Percentiles rank a stretch among this genome's conserved stretches.
These are phyloP conservation scores for Nebria salina DNA, from an alignment of 2,888 invertebrate species.

Conservation along the genomic window DNA sequence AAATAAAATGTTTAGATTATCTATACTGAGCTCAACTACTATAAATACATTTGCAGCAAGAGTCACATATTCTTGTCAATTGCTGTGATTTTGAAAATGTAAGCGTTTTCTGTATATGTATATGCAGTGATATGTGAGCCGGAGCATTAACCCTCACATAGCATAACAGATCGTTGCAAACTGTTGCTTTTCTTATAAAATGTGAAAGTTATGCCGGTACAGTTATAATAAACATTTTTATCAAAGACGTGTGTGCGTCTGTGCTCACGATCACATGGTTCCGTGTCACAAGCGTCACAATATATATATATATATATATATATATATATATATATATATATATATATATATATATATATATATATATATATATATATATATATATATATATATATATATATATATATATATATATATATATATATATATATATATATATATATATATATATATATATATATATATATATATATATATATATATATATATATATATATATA, in stretches of 20 bases:
- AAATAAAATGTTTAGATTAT: neutral
- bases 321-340: too few relatives aligned
- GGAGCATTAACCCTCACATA: neutral
- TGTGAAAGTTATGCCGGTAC: constrained; percentile 11
- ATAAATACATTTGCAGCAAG: neutral
- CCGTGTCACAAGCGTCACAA: neutral
- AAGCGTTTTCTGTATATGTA: neutral
- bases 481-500: too few relatives aligned
- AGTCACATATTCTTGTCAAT: too few relatives aligned
- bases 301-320: too few relatives aligned
- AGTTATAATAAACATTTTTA: constrained; percentile 6
- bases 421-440: too few relatives aligned
- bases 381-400: too few relatives aligned
- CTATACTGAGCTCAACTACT: neutral
- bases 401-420: too few relatives aligned
- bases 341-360: too few relatives aligned
- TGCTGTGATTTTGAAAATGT: neutral
- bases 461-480: too few relatives aligned
- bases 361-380: too few relatives aligned
- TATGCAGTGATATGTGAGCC: neutral
- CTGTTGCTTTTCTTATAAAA: constrained; percentile 11
- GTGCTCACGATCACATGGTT: neutral
- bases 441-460: too few relatives aligned
- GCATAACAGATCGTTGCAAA: neutral
- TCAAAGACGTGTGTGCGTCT: neutral